Percentiles rank a stretch among this genome's conserved stretches.
Conservation (phyloP, 2,888 invertebrate genomes). For the Achlya flavicornis region DNA sequence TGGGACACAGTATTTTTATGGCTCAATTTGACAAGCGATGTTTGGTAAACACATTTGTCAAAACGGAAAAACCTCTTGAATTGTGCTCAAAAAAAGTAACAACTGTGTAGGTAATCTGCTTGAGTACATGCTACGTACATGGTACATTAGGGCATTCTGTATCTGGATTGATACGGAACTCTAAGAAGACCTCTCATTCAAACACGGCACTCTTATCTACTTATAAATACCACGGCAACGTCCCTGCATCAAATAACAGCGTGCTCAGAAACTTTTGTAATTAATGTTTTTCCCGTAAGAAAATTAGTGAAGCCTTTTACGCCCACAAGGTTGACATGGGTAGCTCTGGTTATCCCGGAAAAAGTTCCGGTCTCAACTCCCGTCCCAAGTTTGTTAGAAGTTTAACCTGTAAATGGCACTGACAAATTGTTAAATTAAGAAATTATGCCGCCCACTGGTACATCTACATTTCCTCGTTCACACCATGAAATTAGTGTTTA, state of each 20-base stretch:
- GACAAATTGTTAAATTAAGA: slow-evolving; percentile 39
- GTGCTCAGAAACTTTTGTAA: slow-evolving; percentile 49
- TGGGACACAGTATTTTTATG: slow-evolving; percentile 35
- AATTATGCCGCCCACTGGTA: slow-evolving; percentile 11
- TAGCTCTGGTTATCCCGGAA: slow-evolving; percentile 39
- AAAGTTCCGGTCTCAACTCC: slow-evolving; percentile 35
- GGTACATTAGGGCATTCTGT: too few species aligned
- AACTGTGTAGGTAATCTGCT: not conserved
- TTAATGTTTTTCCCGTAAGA: slow-evolving; percentile 53
- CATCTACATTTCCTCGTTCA: not conserved
- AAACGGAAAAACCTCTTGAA: slow-evolving; percentile 46
- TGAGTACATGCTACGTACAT: too few species aligned
- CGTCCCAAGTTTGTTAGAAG: slow-evolving; percentile 39
- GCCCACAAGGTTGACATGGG: slow-evolving; percentile 40
- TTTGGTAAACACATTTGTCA: slow-evolving; percentile 62
- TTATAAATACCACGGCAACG: slow-evolving; percentile 26
- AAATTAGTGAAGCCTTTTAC: slow-evolving; percentile 50
- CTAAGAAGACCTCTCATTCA: not conserved
- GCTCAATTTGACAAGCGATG: slow-evolving; percentile 29
- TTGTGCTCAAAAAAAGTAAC: slow-evolving; percentile 29
- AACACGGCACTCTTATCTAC: not conserved
- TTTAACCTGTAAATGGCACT: slow-evolving; percentile 40
- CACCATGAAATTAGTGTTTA: slow-evolving; percentile 22
- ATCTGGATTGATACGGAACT: not conserved
- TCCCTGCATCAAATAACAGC: slow-evolving; percentile 29